These are phyloP conservation scores for Nebria salina DNA, from an alignment of 2,888 invertebrate species.

Conservation along the genomic window DNA sequence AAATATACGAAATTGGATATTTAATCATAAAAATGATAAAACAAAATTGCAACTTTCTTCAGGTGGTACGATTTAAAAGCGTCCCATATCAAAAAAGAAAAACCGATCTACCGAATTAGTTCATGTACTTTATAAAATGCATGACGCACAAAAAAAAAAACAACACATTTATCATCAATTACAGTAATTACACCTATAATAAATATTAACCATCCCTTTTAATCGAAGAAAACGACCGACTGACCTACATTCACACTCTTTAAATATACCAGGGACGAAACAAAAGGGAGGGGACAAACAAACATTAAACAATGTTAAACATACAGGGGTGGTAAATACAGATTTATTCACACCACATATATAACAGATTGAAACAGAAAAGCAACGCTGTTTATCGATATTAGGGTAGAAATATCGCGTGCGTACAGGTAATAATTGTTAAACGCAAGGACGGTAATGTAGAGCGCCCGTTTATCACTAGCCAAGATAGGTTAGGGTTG, in stretches of 20 bases:
- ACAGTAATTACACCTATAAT: background rate
- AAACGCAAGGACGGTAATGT: slow-evolving; percentile 8
- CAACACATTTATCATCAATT: background rate
- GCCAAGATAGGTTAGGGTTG: slow-evolving; percentile 1
- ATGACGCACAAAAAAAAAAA: background rate
- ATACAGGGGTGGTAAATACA: background rate
- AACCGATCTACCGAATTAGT: too few species aligned
- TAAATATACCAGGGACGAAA: background rate
- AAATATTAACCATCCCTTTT: background rate
- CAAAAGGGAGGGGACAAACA: background rate
- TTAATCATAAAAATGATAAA: too few species aligned
- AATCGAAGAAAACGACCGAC: background rate
- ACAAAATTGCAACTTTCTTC: too few species aligned
- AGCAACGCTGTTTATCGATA: background rate
- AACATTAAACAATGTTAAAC: background rate
- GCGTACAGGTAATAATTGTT: slow-evolving; percentile 3
- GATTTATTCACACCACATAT: background rate
- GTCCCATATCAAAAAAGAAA: too few species aligned
- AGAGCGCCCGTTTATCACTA: slow-evolving; percentile 11
- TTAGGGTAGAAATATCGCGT: slow-evolving; percentile 8
- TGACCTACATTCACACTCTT: slow-evolving; percentile 15
- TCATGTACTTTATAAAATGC: too few species aligned
- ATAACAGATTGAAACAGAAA: background rate
- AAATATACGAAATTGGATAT: too few species aligned
- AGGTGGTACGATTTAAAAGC: too few species aligned